Evolutionary conservation across 2,113 vertebrate genomes (phyloP).

Genomic region (Oryzias woworae): DNA sequence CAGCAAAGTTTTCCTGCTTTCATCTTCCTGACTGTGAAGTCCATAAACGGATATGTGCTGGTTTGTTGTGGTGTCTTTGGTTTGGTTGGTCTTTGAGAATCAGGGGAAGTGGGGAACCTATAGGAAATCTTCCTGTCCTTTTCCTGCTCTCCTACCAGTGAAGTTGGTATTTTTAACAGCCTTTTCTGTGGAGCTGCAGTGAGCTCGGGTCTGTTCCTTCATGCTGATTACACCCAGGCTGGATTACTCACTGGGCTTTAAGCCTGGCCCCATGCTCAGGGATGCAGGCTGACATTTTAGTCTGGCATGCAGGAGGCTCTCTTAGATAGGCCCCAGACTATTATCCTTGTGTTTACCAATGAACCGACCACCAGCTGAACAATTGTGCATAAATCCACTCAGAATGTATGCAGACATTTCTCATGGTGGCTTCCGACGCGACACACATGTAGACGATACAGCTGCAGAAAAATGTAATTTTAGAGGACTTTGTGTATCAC

Average conservation of each 20-base stretch:
- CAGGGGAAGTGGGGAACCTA: neutral
- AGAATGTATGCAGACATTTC: constrained; percentile 29
- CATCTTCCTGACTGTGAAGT: constrained; percentile 14
- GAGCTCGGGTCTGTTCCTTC: constrained; percentile 61
- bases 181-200: constrained; percentile 35
- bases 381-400: constrained; percentile 42
- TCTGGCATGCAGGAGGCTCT: constrained; percentile 52
- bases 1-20: constrained; percentile 6
- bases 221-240: constrained; percentile 64
- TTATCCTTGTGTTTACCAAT: constrained; percentile 62
- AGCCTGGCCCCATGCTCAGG: constrained; percentile 38
- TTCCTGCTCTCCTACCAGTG: constrained; percentile 16
- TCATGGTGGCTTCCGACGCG: constrained; percentile 22
- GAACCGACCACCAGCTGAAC: constrained; percentile 57
- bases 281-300: constrained; percentile 65
- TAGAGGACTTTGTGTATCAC: neutral
- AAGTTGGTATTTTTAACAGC: constrained; percentile 59
- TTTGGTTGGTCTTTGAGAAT: constrained; percentile 25
- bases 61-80: constrained; percentile 36
- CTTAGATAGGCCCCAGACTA: constrained; percentile 50
- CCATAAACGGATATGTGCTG: constrained; percentile 14
- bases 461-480: neutral
- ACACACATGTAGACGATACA: constrained; percentile 34
- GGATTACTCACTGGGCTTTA: constrained; percentile 64
- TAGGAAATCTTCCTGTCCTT: neutral